Percentiles rank a stretch among this genome's conserved stretches.
These are phyloP conservation scores for Cantharis nigra DNA, from an alignment of 2,888 invertebrate genomes.

Conservation along the genomic window DNA sequence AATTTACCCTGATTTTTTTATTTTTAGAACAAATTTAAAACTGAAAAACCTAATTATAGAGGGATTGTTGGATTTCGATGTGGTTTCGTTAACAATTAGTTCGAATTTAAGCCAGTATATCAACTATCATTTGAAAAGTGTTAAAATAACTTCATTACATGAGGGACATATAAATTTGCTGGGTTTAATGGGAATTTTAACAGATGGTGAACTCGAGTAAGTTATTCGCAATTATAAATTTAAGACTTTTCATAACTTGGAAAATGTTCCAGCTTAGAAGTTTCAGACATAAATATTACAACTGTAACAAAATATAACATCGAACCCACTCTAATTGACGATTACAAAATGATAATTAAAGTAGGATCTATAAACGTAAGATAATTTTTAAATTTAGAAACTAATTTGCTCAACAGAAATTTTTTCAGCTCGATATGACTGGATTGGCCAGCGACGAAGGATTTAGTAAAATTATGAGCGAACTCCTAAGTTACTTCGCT, in stretches of 20 bases:
- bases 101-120: neutral
- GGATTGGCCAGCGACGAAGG: constrained; percentile 10
- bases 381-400: neutral
- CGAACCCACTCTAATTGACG: constrained; percentile 2
- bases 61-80: neutral
- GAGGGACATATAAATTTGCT: neutral
- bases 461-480: constrained; percentile 4
- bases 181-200: neutral
- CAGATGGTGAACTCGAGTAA: constrained; percentile 8
- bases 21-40: neutral
- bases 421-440: neutral
- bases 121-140: neutral
- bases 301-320: neutral
- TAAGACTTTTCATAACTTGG: neutral
- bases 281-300: neutral
- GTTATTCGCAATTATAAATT: neutral
- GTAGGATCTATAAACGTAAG: neutral
- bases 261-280: neutral
- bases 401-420: neutral
- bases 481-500: neutral
- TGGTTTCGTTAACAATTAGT: neutral
- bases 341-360: neutral
- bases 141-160: neutral
- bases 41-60: neutral
- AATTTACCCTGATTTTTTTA: no score